Conservation (phyloP, 2,113 vertebrate species). For the Cyprinodon tularosa region DNA sequence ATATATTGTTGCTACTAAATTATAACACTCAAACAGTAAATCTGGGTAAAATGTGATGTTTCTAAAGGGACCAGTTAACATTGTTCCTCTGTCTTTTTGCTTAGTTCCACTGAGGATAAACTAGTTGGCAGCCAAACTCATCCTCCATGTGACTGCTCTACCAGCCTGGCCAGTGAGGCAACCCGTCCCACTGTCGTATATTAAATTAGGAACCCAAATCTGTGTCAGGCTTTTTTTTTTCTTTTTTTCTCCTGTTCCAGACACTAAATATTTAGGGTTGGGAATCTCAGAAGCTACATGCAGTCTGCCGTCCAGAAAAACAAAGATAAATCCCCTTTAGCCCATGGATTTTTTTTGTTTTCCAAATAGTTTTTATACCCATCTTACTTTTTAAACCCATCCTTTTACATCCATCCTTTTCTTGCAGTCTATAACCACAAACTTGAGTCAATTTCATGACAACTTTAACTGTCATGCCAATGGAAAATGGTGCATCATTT, state of each 20-base stretch:
- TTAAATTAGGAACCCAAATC: constrained; percentile 27
- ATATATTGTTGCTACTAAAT: background rate
- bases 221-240: background rate
- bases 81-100: constrained; percentile 16
- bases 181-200: constrained; percentile 8
- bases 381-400: background rate
- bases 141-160: constrained; percentile 31
- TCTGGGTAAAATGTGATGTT: background rate
- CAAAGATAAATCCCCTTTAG: background rate
- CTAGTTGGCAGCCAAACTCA: constrained; percentile 45
- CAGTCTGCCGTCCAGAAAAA: background rate
- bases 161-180: constrained; percentile 43
- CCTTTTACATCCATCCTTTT: too few species aligned
- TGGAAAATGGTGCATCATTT: background rate
- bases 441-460: background rate
- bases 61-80: constrained; percentile 12
- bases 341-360: background rate
- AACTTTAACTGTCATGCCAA: background rate
- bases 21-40: background rate
- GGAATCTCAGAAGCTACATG: background rate
- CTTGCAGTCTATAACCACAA: background rate
- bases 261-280: background rate
- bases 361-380: background rate
- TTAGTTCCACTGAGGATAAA: constrained; percentile 12
- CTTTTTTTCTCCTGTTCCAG: background rate